Percentiles rank a stretch among this genome's conserved stretches.
phyloP scores from a whole-genome alignment of 2,888 invertebrate genomes.

The Gari tellinella region DNA sequence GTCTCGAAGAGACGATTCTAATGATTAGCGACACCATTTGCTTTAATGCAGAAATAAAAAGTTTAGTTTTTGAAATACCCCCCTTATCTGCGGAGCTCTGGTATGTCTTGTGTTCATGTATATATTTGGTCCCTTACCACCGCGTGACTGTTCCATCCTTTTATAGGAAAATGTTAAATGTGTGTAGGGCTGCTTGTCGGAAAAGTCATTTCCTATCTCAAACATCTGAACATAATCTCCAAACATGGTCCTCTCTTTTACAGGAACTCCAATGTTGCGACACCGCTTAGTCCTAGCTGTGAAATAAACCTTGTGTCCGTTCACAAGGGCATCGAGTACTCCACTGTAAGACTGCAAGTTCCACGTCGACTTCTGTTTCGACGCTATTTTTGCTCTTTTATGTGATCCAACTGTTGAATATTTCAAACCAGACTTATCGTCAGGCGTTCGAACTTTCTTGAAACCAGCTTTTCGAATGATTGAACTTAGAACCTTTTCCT shows the following conservation, averaged over 20 bases:
- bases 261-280: constrained; percentile 18
- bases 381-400: too few relatives aligned
- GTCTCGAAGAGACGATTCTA: too few relatives aligned
- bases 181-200: constrained; percentile 45
- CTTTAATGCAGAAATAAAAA: too few relatives aligned
- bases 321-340: constrained; percentile 44
- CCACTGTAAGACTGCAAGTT: constrained; percentile 49
- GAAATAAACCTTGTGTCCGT: constrained; percentile 55
- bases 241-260: constrained; percentile 27
- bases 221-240: constrained; percentile 56
- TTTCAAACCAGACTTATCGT: constrained; percentile 1
- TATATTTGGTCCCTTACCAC: constrained; percentile 18
- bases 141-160: constrained; percentile 31
- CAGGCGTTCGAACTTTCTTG: constrained; percentile 6
- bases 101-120: too few relatives aligned
- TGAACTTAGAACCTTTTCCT: constrained; percentile 18
- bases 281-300: constrained; percentile 48
- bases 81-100: too few relatives aligned
- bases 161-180: constrained; percentile 40
- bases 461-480: constrained; percentile 48
- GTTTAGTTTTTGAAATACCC: too few relatives aligned
- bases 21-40: too few relatives aligned
- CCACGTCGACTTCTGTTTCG: constrained; percentile 41
- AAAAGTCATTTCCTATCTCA: constrained; percentile 49
- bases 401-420: constrained; percentile 4